Base-by-base conservation (phyloP, 92 coral and sea anemone genomes). In the Parazoanthus swiftii region DNA sequence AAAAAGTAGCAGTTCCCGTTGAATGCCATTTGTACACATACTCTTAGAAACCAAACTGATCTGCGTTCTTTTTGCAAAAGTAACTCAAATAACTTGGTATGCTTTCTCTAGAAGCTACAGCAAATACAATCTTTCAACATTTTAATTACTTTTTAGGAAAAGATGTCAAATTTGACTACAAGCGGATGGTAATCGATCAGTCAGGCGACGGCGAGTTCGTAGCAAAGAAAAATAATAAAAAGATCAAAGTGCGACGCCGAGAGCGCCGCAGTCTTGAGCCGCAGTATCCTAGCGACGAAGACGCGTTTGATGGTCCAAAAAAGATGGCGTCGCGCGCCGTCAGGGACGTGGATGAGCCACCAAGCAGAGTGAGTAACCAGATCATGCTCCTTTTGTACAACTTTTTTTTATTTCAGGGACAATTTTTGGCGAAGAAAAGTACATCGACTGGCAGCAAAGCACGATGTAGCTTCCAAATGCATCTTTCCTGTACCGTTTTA, bases 201-300 rank as follows among this genome's bases (percentile, higher is more conserved):
- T 95, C 95, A 10, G 99, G 99, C 25, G 99, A 97, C 67, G 99
- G 99, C 4, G 99, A 97, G 85, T 97, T 97, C 73, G 94, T 97
- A 54, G 92, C 91, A 50, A 90, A 90, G 68, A 84, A 86, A 75
- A 81, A 77, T 23, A 86, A 86, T 4, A 76, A 88, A 51, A 89
- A 89, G 42, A 88, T 92, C n/a, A 79, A 88, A 65, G 88, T 85
- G 46, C 92, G 89, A 54, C 88, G 91, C 56, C 91, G 90, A n/a
- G 89, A 95, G 44, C 92, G 92, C 77, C 93, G 95, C 4, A 77
- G 92, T 65, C 86, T 90, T 20, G 93, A 90, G 68, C 67, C 93
- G 38, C 80, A 79, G 25, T 87, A 92, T 35, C 90, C 95, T 25
- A 89, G 91, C 82, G 97, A 94, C 26, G 89, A 90, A 35, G 92